Evolutionary conservation across 2,888 invertebrate genomes (phyloP).

Genomic region (Drosophila anceps): DNA sequence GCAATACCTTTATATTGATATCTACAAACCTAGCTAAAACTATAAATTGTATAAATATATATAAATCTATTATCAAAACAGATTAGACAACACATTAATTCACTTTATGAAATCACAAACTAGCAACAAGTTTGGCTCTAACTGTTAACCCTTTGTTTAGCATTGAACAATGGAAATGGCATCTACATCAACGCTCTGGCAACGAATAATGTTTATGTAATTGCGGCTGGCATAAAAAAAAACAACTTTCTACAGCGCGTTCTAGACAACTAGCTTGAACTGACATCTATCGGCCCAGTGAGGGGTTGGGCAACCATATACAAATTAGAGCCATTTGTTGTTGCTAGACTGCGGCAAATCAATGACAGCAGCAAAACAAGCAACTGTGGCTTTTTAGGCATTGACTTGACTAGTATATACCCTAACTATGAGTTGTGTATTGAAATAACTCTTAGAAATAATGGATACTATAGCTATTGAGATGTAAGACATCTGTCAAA

Average conservation of each 20-base stretch:
- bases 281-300: constrained; percentile 12
- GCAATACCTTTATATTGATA: not conserved
- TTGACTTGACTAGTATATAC: not conserved
- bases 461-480: not conserved
- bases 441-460: no score
- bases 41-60: not conserved
- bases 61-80: not conserved
- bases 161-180: constrained; percentile 26
- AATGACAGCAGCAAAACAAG: constrained; percentile 18
- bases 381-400: no score
- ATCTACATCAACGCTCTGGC: constrained; percentile 2
- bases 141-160: constrained; percentile 1
- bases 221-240: constrained; percentile 48
- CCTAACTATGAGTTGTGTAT: not conserved
- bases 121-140: not conserved
- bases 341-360: constrained; percentile 22
- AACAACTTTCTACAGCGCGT: constrained; percentile 45
- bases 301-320: constrained; percentile 6
- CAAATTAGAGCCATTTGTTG: constrained; percentile 41
- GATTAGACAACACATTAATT: not conserved
- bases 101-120: not conserved
- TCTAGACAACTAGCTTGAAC: constrained; percentile 27
- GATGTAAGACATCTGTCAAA: not conserved
- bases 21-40: not conserved
- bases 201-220: constrained; percentile 71